Base-by-base conservation (phyloP, 2,797 vertebrate genomes). In the Alosa sapidissima region DNA sequence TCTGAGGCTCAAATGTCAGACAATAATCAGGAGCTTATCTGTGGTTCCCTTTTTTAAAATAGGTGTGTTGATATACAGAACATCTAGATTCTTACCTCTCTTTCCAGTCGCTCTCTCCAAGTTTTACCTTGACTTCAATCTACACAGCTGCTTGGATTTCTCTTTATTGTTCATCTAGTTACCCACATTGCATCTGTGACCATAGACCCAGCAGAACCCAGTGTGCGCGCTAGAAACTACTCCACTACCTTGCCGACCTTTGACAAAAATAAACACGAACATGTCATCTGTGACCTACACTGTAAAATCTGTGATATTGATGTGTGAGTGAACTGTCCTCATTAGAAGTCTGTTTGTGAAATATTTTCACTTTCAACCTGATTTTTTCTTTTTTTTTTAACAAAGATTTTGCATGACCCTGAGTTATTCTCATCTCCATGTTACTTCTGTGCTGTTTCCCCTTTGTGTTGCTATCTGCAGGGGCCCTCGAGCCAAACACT, bases 401-500 rank as follows among this genome's bases (percentile, higher is more conserved):
- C 49, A 51, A 51, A 51, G 49, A 58, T 58, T n/a, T 5, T 58
- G 19, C 19, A 21, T 62, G 16, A 21, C n/a, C 24, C 28, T 78
- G 16, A 21, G 21, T 21, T 78, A 2, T 78, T 78, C 16, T 78
- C 16, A 47, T 21, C 16, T 21, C 1, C 16, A 2, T 78, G 16
- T 78, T 21, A 1, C 41, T 19, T 45, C 21, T 45, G 33, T 75
- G 72, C 4, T 47, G 2, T 78, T 47, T 75, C 33, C 68, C 36
- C 68, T n/a, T 51, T 9, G 16, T 78, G n/a, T 86, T 28, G 90
- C 6, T 62, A 54, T 81, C 72, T 84, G 8, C 84, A 97, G 96
- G 1, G 94, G 92, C 0, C 58, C 91, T 33, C 95, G 93, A 92
- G 93, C 94, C 10, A 97, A 97, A 89, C 96, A 96, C 86, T 96